phyloP scores from a whole-genome alignment of 2,113 vertebrate genomes.

The Lota lota region DNA sequence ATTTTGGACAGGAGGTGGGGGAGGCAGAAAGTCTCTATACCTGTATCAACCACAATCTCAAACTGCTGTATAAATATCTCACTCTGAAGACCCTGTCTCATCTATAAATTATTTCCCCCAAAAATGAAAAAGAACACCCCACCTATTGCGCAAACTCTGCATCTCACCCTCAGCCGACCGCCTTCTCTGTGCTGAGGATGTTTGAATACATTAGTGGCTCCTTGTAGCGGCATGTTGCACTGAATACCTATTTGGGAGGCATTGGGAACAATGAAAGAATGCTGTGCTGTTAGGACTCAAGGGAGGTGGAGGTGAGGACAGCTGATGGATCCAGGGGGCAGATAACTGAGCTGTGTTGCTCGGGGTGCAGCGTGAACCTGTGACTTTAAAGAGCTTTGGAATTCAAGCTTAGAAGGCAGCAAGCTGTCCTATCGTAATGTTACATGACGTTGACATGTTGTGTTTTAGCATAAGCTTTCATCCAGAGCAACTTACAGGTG shows the following conservation, averaged over 20 bases:
- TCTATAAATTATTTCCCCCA: slow-evolving; percentile 33
- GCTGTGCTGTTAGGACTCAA: slow-evolving; percentile 44
- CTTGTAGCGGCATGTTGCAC: slow-evolving; percentile 59
- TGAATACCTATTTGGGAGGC: slow-evolving; percentile 25
- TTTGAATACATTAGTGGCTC: slow-evolving; percentile 41
- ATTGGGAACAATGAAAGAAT: slow-evolving; percentile 13
- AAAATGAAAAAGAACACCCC: not conserved
- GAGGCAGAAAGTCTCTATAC: slow-evolving; percentile 13
- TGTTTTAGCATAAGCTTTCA: no score
- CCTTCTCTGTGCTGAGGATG: slow-evolving; percentile 25
- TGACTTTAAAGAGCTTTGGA: slow-evolving; percentile 1
- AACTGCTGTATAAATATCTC: slow-evolving; percentile 55
- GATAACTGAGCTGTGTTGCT: not conserved
- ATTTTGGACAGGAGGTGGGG: no score
- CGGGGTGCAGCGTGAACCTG: not conserved
- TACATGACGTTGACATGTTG: no score
- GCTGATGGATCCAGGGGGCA: not conserved
- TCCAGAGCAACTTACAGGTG: no score
- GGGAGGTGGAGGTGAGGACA: slow-evolving; percentile 38
- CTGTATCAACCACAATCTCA: slow-evolving; percentile 32
- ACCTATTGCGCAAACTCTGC: slow-evolving; percentile 47
- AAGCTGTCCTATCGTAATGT: no score
- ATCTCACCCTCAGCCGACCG: slow-evolving; percentile 47
- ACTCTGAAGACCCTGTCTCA: slow-evolving; percentile 62
- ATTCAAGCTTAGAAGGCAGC: not conserved